Conservation (phyloP, 1,140 invertebrate genomes). For the Eurosta solidaginis region DNA sequence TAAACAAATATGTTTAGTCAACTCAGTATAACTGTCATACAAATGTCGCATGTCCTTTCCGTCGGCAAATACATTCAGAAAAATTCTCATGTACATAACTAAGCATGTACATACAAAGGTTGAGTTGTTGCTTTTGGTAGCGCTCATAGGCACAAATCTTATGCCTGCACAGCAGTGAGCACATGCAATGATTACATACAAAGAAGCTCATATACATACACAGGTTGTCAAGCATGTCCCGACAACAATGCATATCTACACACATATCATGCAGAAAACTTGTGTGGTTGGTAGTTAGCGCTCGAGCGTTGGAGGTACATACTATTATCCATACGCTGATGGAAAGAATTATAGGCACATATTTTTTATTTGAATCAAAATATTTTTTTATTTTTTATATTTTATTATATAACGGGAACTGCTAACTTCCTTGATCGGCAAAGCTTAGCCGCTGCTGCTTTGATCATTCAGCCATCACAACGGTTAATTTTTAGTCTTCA, state of each 20-base stretch:
- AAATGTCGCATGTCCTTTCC: conserved; percentile 12
- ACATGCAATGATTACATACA: not conserved
- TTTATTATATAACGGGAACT: too few species aligned
- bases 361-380: too few species aligned
- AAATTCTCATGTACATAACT: not conserved
- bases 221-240: conserved; percentile 20
- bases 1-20: not conserved
- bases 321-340: too few species aligned
- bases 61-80: not conserved
- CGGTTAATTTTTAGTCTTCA: too few species aligned
- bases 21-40: not conserved
- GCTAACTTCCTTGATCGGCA: too few species aligned
- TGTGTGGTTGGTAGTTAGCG: not conserved
- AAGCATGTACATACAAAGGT: not conserved
- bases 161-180: not conserved
- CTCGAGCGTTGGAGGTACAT: too few species aligned
- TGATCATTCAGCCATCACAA: too few species aligned
- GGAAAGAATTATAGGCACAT: too few species aligned
- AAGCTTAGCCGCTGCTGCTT: too few species aligned
- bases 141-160: not conserved
- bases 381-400: too few species aligned
- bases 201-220: not conserved
- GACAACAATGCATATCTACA: not conserved
- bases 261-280: not conserved
- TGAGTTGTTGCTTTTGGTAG: too few species aligned